Conservation (phyloP, 92 coral and sea anemone species). For the Siderastrea radians region DNA sequence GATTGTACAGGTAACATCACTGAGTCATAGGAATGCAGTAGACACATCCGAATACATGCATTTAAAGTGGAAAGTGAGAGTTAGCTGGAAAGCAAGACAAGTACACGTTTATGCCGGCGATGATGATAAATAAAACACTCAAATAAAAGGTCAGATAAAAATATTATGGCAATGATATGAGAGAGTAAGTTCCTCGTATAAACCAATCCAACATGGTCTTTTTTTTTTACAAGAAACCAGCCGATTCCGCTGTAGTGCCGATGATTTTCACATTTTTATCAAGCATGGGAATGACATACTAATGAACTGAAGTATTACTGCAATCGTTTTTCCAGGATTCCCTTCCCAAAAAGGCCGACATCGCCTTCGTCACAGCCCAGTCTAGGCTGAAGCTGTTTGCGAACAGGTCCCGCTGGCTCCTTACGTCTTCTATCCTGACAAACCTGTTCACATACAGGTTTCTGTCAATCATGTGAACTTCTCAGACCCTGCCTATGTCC, state of each 20-base stretch:
- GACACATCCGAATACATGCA: background rate
- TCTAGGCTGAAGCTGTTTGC: conserved; percentile 70
- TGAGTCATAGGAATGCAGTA: background rate
- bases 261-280: too few relatives aligned
- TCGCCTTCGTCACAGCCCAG: conserved; percentile 55
- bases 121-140: too few relatives aligned
- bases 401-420: conserved; percentile 63
- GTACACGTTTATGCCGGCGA: too few relatives aligned
- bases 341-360: conserved; percentile 73
- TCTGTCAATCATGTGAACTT: conserved; percentile 81
- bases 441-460: conserved; percentile 83
- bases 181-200: too few relatives aligned
- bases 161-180: too few relatives aligned
- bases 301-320: background rate
- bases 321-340: conserved; percentile 41
- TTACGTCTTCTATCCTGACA: conserved; percentile 84
- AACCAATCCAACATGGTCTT: too few relatives aligned
- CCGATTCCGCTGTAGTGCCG: too few relatives aligned
- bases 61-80: background rate
- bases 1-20: conserved; percentile 57
- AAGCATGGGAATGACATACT: too few relatives aligned
- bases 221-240: too few relatives aligned
- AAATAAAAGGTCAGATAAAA: too few relatives aligned
- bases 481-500: conserved; percentile 70
- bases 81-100: too few relatives aligned